Percentiles rank a stretch among this genome's conserved stretches.
Conservation (phyloP, 2,113 vertebrate genomes). For the Terrapene triunguis region DNA sequence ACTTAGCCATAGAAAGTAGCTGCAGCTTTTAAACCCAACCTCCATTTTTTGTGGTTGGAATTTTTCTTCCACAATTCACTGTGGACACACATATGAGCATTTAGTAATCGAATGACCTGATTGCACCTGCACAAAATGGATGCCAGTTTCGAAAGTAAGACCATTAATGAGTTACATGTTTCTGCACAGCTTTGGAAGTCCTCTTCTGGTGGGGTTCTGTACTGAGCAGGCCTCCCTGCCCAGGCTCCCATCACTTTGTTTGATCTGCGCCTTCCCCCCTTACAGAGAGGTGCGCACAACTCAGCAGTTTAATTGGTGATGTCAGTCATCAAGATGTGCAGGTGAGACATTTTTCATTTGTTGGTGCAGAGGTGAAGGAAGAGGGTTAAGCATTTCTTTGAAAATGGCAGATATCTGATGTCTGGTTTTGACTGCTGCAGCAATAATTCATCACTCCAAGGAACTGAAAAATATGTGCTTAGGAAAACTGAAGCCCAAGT, state of each 20-base stretch:
- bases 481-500: background rate
- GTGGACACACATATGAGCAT: background rate
- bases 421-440: background rate
- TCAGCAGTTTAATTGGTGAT: background rate
- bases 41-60: background rate
- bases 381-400: background rate
- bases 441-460: background rate
- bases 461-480: background rate
- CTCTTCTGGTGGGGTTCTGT: background rate
- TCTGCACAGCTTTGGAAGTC: slow-evolving; percentile 6
- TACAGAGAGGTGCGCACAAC: background rate
- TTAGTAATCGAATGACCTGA: slow-evolving; percentile 24
- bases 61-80: slow-evolving; percentile 17
- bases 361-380: background rate
- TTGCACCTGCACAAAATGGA: slow-evolving; percentile 27
- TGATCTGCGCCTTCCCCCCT: background rate
- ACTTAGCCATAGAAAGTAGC: background rate
- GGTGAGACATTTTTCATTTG: background rate
- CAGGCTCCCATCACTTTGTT: background rate
- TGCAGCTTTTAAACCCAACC: slow-evolving; percentile 33
- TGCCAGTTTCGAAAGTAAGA: slow-evolving; percentile 13
- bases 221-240: background rate
- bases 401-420: background rate
- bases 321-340: background rate
- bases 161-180: background rate